phyloP scores from a whole-genome alignment of 2,797 vertebrate genomes.

The Sphenopsis melanotis region DNA sequence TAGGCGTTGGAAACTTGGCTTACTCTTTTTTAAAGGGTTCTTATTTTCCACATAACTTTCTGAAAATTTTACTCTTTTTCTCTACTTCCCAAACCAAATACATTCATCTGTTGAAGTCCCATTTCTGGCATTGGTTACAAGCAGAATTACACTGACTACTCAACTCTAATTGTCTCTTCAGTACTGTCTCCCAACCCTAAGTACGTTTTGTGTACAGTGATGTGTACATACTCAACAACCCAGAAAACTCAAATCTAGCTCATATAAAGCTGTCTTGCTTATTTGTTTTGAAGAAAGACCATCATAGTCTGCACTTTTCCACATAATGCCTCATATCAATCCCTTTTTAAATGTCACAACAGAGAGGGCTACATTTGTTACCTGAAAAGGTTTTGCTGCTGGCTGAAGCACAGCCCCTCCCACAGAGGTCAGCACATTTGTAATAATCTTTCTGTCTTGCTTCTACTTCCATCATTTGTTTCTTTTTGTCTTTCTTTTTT shows the following conservation, averaged over 20 bases:
- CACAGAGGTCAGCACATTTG: not conserved
- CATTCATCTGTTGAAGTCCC: not conserved
- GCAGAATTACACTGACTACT: not conserved
- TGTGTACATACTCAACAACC: not conserved
- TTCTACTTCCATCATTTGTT: not conserved
- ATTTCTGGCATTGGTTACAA: not conserved
- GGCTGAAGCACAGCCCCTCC: not conserved
- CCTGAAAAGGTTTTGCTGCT: not conserved
- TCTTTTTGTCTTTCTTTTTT: rapidly evolving
- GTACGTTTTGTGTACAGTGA: not conserved
- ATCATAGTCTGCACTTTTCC: not conserved
- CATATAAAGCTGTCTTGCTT: not conserved
- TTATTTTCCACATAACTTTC: not conserved
- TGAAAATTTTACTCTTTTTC: not conserved
- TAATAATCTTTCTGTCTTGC: not conserved
- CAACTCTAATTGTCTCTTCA: not conserved
- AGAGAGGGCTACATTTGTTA: not conserved
- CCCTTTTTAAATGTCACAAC: not conserved
- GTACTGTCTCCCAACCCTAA: not conserved
- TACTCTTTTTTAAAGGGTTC: not conserved
- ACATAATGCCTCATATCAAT: not conserved
- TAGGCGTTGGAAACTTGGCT: not conserved
- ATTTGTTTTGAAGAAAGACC: not conserved
- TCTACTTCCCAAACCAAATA: not conserved
- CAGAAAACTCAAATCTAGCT: not conserved